Conservation (phyloP, 2,888 invertebrate genomes). For the Scaptodrosophila latifasciaeformis region DNA sequence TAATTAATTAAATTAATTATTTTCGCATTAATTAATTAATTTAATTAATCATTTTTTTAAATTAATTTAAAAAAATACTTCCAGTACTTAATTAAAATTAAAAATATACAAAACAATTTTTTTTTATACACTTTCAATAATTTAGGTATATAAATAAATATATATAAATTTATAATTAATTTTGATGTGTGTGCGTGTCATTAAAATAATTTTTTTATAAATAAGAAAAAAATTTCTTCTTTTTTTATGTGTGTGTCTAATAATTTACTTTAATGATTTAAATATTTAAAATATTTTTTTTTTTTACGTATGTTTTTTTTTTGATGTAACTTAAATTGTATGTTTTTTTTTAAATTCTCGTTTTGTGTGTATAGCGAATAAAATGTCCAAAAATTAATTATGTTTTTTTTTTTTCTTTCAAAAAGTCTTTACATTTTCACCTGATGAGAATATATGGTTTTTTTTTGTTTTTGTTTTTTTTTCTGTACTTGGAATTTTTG, state of each 20-base stretch:
- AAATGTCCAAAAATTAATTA: slow-evolving; percentile 54
- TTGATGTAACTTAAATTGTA: slow-evolving; percentile 9
- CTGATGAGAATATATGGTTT: slow-evolving; percentile 34
- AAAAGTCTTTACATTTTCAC: slow-evolving; percentile 24
- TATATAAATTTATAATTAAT: slow-evolving; percentile 5
- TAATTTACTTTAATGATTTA: no score
- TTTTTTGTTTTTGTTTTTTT: not conserved
- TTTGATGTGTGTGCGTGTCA: no score
- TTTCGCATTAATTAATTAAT: no score
- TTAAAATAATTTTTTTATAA: no score
- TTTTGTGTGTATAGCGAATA: slow-evolving; percentile 42
- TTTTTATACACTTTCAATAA: not conserved
- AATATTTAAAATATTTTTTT: slow-evolving; percentile 13
- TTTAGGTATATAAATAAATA: slow-evolving; percentile 10
- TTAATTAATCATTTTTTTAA: no score
- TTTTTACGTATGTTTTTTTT: slow-evolving; percentile 9
- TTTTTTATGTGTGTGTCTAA: no score
- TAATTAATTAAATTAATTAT: no score
- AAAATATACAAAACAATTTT: slow-evolving; percentile 1
- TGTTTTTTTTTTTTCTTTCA: slow-evolving; percentile 21
- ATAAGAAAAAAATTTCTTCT: no score
- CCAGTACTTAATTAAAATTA: slow-evolving; percentile 34
- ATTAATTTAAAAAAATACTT: slow-evolving; percentile 15
- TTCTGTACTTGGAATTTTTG: not conserved
- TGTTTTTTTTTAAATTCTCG: no score